Conservation (phyloP, 2,113 vertebrate genomes). For the Clarias batrachus region DNA sequence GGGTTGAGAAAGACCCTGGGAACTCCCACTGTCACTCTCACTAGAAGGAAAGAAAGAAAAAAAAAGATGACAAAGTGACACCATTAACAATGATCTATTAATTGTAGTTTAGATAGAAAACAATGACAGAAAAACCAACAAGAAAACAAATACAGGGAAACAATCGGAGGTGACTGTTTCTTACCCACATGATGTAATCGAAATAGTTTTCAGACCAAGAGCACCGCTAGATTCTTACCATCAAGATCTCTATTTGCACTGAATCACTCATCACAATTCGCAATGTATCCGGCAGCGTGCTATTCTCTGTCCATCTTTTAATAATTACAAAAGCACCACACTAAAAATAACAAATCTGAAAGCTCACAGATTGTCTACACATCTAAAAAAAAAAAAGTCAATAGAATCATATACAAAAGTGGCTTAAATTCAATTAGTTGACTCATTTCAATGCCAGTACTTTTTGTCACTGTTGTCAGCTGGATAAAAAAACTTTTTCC, state of each 20-base stretch:
- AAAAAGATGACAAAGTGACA: background rate
- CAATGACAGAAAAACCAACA: background rate
- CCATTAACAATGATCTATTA: background rate
- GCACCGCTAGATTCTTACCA: background rate
- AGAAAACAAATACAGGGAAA: background rate
- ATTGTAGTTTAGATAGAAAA: background rate
- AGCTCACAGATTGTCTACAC: background rate
- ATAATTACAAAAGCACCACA: background rate
- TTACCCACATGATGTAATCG: background rate
- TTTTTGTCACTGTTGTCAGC: background rate
- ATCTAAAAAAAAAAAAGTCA: background rate
- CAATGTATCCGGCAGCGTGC: background rate
- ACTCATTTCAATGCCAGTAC: background rate
- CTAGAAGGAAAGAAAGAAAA: conserved; percentile 68
- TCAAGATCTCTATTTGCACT: background rate
- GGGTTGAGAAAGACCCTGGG: conserved; percentile 94
- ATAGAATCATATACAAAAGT: background rate
- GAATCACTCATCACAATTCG: background rate
- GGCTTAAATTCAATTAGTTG: background rate
- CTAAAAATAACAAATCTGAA: background rate
- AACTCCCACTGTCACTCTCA: conserved; percentile 94
- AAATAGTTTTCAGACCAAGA: background rate
- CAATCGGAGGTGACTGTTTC: background rate
- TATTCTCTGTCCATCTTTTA: background rate
- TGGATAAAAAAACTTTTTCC: background rate